These are phyloP conservation scores for Argopecten irradians DNA, from an alignment of 1,140 invertebrate species.

Conservation along the genomic window DNA sequence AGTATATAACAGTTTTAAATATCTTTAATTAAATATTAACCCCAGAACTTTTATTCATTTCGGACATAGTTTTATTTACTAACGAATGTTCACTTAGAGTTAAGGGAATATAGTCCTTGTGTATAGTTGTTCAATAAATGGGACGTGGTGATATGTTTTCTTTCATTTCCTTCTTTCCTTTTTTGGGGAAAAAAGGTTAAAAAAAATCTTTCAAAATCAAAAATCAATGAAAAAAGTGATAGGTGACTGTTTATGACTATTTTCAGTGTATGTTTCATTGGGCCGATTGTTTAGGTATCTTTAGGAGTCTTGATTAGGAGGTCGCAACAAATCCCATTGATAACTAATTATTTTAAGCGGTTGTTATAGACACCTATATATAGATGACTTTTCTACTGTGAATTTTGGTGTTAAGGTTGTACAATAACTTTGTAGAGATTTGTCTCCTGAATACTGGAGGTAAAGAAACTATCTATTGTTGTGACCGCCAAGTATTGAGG, in stretches of 20 bases:
- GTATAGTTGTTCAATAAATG: not conserved
- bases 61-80: not conserved
- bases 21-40: slow-evolving; percentile 13
- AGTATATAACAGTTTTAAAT: not conserved
- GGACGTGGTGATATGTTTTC: not conserved
- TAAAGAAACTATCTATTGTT: not conserved
- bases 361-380: not conserved
- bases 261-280: not conserved
- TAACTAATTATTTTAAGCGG: not conserved
- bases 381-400: not conserved
- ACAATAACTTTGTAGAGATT: not conserved
- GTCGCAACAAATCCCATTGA: not conserved
- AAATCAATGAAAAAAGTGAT: not conserved
- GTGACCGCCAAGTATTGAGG: not conserved
- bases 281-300: not conserved
- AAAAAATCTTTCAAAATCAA: slow-evolving; percentile 9
- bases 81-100: not conserved
- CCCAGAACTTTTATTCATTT: not conserved
- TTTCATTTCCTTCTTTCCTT: not conserved
- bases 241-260: not conserved
- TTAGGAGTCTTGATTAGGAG: not conserved
- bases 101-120: not conserved
- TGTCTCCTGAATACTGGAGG: not conserved
- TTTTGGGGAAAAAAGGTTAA: not conserved
- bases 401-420: not conserved